These are phyloP conservation scores for Dermatophagoides farinae DNA, from an alignment of 1,140 invertebrate species.

Conservation along the genomic window DNA sequence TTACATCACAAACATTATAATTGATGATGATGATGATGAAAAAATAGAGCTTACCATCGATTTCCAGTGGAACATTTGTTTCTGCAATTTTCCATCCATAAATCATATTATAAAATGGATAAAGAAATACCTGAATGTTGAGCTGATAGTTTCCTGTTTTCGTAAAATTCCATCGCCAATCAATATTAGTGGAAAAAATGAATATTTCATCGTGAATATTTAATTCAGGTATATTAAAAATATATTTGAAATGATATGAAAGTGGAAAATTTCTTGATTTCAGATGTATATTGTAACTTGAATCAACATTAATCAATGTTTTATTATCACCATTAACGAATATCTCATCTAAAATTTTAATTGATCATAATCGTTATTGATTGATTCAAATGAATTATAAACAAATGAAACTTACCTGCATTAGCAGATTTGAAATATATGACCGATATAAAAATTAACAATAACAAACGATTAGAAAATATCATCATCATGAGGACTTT, in stretches of 20 bases:
- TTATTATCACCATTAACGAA: no score
- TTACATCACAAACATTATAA: not conserved
- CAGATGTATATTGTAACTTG: no score
- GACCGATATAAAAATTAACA: no score
- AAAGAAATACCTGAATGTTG: conserved; percentile 1
- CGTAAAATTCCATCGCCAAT: not conserved
- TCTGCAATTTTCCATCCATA: conserved; percentile 4
- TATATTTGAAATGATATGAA: not conserved
- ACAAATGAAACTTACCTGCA: no score
- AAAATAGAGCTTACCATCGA: not conserved
- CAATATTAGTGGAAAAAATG: not conserved
- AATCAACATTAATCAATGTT: no score
- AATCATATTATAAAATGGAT: not conserved
- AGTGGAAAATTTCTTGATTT: not conserved
- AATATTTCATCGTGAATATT: not conserved
- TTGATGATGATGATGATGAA: no score
- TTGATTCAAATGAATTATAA: no score
- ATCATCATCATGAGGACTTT: no score
- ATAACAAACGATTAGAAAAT: no score
- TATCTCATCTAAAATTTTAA: no score
- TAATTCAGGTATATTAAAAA: not conserved
- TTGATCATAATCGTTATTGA: no score
- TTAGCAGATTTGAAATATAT: no score
- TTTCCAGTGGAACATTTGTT: not conserved
- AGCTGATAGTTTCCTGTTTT: not conserved